Base-by-base conservation (phyloP, 2,888 invertebrate species). In the Xanthia togata region DNA sequence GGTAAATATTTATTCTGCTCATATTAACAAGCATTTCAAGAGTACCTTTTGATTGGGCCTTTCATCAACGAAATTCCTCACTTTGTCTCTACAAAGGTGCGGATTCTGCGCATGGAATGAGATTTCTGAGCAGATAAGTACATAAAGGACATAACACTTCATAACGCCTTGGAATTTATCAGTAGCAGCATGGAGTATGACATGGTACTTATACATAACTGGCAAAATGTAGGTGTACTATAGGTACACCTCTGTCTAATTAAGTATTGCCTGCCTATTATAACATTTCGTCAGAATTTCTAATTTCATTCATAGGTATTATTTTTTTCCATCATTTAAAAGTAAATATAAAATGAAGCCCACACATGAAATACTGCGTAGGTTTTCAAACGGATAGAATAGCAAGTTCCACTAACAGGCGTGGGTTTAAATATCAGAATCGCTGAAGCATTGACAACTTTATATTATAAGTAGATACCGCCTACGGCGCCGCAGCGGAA, bases 401-500 rank as follows among this genome's bases (percentile, higher is more conserved):
- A 26, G 0, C 62, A 77, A 2, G 9, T 50, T 57, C 35, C 41
- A 47, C n/a, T 35, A 41, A 71, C 26, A 67, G 2, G 65, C 79
- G 72, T 79, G 62, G 82, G 82, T 11, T 41, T 79, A 38, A 55
- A 75, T 44, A 79, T 76, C 82, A 70, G 31, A 68, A 68, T 82
- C 67, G 41, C 11, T 73, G 62, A 73, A 68, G 67, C 73, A 73
- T 68, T 50, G 41, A 59, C 53, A 73, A 35, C 2, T 55, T 64
- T 47, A 59, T 59, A 68, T 64, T 35, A 55, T 59, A 68, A 59
- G 20, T 47, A 31, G 31, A n/a, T 38, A 41, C 44, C 65, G 26
- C 79, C 79, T 35, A 67, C 62, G 26, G 35, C 20, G 50, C 31
- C n/a, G 9, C 31, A 67, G 64, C 72, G 17, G n/a, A 41, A 59